phyloP scores from a whole-genome alignment of 1,140 invertebrate species.

The Oedothorax gibbosus region DNA sequence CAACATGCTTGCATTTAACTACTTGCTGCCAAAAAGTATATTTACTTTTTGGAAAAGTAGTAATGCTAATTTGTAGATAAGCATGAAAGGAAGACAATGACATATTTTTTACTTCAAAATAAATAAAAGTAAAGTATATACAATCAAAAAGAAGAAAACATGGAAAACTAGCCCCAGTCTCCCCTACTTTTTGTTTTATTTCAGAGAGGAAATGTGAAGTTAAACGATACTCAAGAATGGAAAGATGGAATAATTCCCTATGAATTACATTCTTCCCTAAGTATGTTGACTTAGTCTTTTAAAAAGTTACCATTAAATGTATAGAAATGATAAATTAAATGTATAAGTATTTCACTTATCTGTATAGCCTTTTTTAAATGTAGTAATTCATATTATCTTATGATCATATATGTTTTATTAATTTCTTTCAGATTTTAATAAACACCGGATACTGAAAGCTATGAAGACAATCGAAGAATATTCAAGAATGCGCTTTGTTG shows the following conservation, averaged over 20 bases:
- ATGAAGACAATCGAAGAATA: conserved; percentile 64
- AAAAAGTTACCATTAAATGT: background rate
- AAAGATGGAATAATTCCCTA: conserved; percentile 57
- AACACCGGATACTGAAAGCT: conserved; percentile 56
- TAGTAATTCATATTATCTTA: background rate
- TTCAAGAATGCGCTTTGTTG: conserved; percentile 69
- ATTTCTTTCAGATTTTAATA: conserved; percentile 6
- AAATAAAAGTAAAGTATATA: too few species aligned
- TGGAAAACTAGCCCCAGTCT: too few species aligned
- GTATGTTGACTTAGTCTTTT: background rate
- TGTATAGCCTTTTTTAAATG: background rate
- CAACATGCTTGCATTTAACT: too few species aligned
- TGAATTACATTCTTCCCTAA: conserved; percentile 43
- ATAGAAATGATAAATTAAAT: background rate
- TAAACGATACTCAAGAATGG: conserved; percentile 21
- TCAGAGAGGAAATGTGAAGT: background rate
- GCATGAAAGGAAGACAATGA: too few species aligned
- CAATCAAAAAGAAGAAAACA: too few species aligned
- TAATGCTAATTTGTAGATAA: too few species aligned
- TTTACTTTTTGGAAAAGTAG: too few species aligned
- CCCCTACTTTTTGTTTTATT: background rate
- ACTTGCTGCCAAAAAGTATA: too few species aligned
- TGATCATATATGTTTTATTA: too few species aligned
- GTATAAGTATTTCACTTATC: background rate
- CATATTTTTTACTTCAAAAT: too few species aligned